A percentile compares a stretch with the other conserved stretches of the same genome.
Evolutionary conservation across 2,888 invertebrate species (phyloP).

Genomic region (Ochlodes sylvanus): DNA sequence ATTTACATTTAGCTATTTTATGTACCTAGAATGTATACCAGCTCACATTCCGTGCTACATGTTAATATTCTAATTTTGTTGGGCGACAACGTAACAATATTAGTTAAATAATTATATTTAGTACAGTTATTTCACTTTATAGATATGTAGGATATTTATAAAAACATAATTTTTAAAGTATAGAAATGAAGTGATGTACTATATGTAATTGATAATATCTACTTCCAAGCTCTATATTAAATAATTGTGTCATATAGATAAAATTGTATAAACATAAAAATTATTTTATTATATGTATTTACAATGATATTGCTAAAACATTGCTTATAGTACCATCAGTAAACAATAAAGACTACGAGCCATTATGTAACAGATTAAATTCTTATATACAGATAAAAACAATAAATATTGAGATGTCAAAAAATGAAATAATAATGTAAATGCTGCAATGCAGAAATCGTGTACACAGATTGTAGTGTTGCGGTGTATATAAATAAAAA

Average conservation of each 20-base stretch:
- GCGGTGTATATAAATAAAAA: too few relatives aligned
- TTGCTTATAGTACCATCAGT: not conserved
- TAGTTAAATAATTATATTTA: too few relatives aligned
- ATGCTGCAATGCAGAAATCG: not conserved
- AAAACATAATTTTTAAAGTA: too few relatives aligned
- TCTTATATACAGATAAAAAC: not conserved
- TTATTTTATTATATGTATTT: not conserved
- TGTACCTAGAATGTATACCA: not conserved
- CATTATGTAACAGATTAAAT: not conserved
- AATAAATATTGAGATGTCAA: not conserved
- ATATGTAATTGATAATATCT: constrained; percentile 1
- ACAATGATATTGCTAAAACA: not conserved
- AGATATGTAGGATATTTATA: too few relatives aligned
- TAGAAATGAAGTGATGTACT: too few relatives aligned
- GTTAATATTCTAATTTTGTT: not conserved
- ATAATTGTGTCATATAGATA: not conserved
- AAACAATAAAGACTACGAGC: not conserved
- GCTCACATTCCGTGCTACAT: not conserved
- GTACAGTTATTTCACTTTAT: too few relatives aligned
- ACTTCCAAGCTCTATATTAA: not conserved
- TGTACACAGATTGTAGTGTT: not conserved
- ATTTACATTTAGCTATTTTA: not conserved
- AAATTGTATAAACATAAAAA: constrained; percentile 3
- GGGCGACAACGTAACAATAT: not conserved
- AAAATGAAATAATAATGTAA: not conserved